Percentiles rank a stretch among this genome's conserved stretches.
phyloP scores from a whole-genome alignment of 2,888 invertebrate species.

The Odontomyia ornata region DNA sequence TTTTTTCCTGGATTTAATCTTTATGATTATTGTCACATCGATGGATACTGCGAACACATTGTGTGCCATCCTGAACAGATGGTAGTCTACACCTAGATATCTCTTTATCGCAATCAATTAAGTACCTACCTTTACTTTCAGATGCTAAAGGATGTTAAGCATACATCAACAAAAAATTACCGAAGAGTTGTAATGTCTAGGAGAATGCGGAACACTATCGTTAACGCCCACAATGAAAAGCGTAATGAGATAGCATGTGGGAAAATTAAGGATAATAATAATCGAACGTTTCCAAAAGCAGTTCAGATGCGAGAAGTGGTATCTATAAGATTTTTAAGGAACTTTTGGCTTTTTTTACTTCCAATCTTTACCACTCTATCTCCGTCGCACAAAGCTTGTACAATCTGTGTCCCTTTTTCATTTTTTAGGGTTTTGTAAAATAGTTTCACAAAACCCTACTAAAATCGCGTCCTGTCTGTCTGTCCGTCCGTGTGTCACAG shows the following conservation, averaged over 20 bases:
- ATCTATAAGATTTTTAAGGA: neutral
- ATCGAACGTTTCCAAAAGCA: conserved; percentile 11
- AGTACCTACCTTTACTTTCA: too few relatives aligned
- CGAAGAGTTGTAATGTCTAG: neutral
- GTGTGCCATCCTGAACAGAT: conserved; percentile 26
- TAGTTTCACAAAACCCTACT: too few relatives aligned
- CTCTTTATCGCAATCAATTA: neutral
- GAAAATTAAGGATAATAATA: neutral
- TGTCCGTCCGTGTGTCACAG: too few relatives aligned
- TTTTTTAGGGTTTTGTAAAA: too few relatives aligned
- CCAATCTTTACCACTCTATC: too few relatives aligned
- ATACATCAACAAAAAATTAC: too few relatives aligned
- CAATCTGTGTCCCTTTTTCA: too few relatives aligned
- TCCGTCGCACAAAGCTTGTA: too few relatives aligned
- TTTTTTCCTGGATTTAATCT: neutral
- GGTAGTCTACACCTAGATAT: neutral
- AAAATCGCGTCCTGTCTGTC: too few relatives aligned
- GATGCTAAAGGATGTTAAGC: neutral
- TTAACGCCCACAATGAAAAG: conserved; percentile 21
- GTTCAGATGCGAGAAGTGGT: conserved; percentile 31
- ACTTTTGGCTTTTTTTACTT: too few relatives aligned
- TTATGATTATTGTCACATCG: conserved; percentile 29
- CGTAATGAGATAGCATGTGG: conserved; percentile 29
- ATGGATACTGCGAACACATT: conserved; percentile 2
- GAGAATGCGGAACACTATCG: neutral